Evolutionary conservation across 2,888 invertebrate species (phyloP).

Genomic region (Scaptomyza cyrtandrae): DNA sequence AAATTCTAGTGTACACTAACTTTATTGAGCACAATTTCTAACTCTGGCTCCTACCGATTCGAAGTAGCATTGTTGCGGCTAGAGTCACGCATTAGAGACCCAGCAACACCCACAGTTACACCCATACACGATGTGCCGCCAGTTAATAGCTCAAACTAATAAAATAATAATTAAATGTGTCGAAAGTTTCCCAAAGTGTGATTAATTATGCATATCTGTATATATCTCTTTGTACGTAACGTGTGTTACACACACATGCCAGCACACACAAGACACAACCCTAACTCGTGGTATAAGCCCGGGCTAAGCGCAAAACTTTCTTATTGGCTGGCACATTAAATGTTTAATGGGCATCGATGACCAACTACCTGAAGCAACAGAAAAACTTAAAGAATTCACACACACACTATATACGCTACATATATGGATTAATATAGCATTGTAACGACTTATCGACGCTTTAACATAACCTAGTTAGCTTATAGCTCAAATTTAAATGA

Average conservation of each 20-base stretch:
- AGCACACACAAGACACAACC: neutral
- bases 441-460: conserved; percentile 2
- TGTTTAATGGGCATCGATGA: conserved; percentile 61
- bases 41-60: too few relatives aligned
- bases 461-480: neutral
- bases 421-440: neutral
- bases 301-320: conserved; percentile 57
- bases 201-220: conserved; percentile 74
- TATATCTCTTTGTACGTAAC: conserved; percentile 18
- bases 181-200: conserved; percentile 72
- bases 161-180: conserved; percentile 81
- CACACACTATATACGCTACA: neutral
- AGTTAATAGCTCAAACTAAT: conserved; percentile 67
- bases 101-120: conserved; percentile 5
- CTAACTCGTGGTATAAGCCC: conserved; percentile 33
- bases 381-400: conserved; percentile 25
- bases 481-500: neutral
- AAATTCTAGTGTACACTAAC: conserved; percentile 25
- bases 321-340: conserved; percentile 59
- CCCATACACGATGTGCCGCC: conserved; percentile 33
- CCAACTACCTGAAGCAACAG: conserved; percentile 51
- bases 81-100: conserved; percentile 35
- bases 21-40: too few relatives aligned
- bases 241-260: neutral
- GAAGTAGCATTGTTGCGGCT: neutral